Conservation (phyloP, 2,797 vertebrate species). For the Periophthalmus magnuspinnatus region DNA sequence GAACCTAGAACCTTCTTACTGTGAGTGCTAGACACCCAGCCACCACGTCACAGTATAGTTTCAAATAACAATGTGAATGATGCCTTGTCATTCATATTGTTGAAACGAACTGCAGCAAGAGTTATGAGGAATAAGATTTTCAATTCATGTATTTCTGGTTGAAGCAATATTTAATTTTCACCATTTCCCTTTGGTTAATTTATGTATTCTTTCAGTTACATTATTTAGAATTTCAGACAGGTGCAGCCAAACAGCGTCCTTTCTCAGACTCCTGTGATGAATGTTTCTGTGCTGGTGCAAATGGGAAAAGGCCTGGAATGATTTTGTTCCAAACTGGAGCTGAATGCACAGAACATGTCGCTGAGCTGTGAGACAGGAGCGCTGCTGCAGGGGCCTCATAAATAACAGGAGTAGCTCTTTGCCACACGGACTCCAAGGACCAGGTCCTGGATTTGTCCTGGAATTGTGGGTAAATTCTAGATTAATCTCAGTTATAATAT, state of each 20-base stretch:
- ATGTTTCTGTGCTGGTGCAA: slow-evolving; percentile 37
- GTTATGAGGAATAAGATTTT: background rate
- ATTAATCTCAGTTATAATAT: too few relatives aligned
- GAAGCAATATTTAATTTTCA: background rate
- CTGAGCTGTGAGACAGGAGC: background rate
- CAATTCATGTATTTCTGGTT: background rate
- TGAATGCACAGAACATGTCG: slow-evolving; percentile 4
- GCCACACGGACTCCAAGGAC: slow-evolving; percentile 16
- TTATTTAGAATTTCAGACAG: slow-evolving; percentile 33
- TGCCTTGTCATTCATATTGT: background rate
- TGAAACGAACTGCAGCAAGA: background rate
- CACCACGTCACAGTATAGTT: too few relatives aligned
- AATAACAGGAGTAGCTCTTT: slow-evolving; percentile 4
- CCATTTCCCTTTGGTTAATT: slow-evolving; percentile 4
- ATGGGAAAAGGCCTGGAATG: slow-evolving; percentile 52
- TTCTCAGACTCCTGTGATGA: slow-evolving; percentile 10
- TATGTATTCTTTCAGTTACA: slow-evolving; percentile 42
- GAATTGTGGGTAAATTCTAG: too few relatives aligned
- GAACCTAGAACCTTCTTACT: too few relatives aligned
- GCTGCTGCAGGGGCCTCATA: slow-evolving; percentile 4
- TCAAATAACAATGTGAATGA: background rate
- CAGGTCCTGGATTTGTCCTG: background rate
- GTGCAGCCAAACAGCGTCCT: slow-evolving; percentile 45
- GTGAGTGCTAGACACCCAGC: too few relatives aligned
- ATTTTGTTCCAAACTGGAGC: slow-evolving; percentile 13